Evolutionary conservation across 1,140 invertebrate genomes (phyloP).

Genomic region (Chelonus insularis): DNA sequence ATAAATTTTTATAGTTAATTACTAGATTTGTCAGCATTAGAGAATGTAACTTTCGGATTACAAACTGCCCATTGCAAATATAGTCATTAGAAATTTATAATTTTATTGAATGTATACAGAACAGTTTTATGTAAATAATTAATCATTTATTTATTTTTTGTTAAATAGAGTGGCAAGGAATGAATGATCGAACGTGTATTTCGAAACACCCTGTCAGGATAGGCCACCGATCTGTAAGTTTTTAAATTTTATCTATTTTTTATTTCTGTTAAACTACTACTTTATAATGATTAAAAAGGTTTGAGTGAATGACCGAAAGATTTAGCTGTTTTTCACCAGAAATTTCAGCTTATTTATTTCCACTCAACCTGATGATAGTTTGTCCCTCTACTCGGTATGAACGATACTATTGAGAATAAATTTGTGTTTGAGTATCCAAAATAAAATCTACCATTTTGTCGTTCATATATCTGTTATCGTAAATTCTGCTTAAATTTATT

Average conservation of each 20-base stretch:
- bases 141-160: constrained; percentile 12
- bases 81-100: not conserved
- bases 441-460: constrained; percentile 13
- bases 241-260: not conserved
- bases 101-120: not conserved
- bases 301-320: not conserved
- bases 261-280: no score
- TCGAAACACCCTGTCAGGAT: constrained; percentile 24
- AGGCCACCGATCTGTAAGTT: constrained; percentile 21
- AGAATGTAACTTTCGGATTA: no score
- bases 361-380: not conserved
- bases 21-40: not conserved
- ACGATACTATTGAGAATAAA: constrained; percentile 15
- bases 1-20: not conserved
- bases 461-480: not conserved
- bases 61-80: no score
- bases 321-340: not conserved
- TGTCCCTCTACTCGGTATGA: not conserved
- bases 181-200: constrained; percentile 22
- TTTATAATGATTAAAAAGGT: not conserved
- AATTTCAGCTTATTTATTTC: not conserved
- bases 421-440: constrained; percentile 16
- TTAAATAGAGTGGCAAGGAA: not conserved
- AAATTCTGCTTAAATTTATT: not conserved
- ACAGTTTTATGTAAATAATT: no score